A percentile compares a stretch with the other conserved stretches of the same genome.
Conservation (phyloP, 37 sponge, comb jelly and placozoan species). For the Halisarca cf. caerulea region DNA sequence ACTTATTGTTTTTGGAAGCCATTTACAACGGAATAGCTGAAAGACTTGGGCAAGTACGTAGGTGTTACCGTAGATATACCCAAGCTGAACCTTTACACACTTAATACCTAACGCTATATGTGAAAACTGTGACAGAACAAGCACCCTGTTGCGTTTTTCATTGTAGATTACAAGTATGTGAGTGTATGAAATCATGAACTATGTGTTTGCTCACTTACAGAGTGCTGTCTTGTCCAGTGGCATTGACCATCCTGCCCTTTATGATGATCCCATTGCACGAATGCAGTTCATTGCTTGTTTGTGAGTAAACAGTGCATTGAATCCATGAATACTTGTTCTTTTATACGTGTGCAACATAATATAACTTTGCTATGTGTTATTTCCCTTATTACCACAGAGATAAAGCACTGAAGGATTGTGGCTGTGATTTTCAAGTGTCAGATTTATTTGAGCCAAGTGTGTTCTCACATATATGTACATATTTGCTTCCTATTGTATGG, state of each 20-base stretch:
- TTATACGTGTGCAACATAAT: neutral
- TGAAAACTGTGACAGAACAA: too few species aligned
- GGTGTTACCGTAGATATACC: too few species aligned
- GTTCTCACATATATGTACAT: neutral
- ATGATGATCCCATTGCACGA: neutral
- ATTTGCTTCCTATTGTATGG: too few species aligned
- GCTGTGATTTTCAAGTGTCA: slow-evolving; percentile 2
- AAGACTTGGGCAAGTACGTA: slow-evolving; percentile 14
- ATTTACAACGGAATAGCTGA: neutral
- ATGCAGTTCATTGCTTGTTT: neutral
- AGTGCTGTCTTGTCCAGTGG: neutral
- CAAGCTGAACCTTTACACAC: too few species aligned
- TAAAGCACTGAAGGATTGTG: neutral
- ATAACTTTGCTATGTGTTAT: neutral
- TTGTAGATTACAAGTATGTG: too few species aligned
- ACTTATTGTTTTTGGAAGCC: neutral
- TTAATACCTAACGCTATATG: too few species aligned
- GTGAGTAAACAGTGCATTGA: neutral
- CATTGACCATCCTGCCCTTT: slow-evolving; percentile 2
- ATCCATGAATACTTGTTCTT: neutral
- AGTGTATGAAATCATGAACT: neutral
- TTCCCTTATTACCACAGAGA: neutral
- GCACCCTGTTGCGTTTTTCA: too few species aligned
- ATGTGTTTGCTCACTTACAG: neutral
- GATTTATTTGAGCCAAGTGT: slow-evolving; percentile 15